Evolutionary conservation across 2,113 vertebrate species (phyloP).

Genomic region (Microtus oregoni): DNA sequence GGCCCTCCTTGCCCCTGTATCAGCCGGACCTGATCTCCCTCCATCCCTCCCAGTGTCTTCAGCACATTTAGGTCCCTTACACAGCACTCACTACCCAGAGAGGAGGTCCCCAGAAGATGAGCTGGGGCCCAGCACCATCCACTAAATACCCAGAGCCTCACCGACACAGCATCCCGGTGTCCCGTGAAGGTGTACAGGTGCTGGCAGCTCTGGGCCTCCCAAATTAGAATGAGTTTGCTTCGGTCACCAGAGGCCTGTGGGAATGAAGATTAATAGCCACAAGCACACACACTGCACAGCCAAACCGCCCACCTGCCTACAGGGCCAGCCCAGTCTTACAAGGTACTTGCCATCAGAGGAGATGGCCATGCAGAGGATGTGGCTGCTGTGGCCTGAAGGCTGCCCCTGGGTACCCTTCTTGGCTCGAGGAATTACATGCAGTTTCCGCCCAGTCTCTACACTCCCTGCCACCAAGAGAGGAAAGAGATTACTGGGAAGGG

Average conservation of each 20-base stretch:
- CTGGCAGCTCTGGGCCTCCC: constrained; percentile 93
- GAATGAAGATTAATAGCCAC: constrained; percentile 3
- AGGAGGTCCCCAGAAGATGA: background rate
- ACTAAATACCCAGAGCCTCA: constrained; percentile 67
- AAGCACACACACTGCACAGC: background rate
- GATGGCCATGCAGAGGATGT: constrained; percentile 95
- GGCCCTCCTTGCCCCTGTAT: too few species aligned
- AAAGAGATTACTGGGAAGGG: background rate
- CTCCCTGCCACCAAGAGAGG: constrained; percentile 89
- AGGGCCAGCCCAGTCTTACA: constrained; percentile 84
- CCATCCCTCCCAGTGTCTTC: background rate
- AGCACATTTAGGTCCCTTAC: background rate
- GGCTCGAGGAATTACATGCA: constrained; percentile 90
- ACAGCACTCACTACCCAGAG: background rate
- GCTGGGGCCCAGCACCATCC: background rate
- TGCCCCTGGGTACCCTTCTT: constrained; percentile 90
- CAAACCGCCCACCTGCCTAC: fast-evolving
- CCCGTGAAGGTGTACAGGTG: constrained; percentile 95
- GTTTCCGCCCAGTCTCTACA: constrained; percentile 92
- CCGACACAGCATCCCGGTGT: constrained; percentile 94
- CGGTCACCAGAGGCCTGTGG: constrained; percentile 94
- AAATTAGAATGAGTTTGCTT: constrained; percentile 96
- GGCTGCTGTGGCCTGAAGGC: constrained; percentile 91
- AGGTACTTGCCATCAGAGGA: constrained; percentile 97
- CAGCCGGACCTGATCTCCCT: fast-evolving